A percentile compares a stretch with the other conserved stretches of the same genome.
These are phyloP conservation scores for Hafferia zeledoni DNA, from an alignment of 2,797 vertebrate species.

Conservation along the genomic window DNA sequence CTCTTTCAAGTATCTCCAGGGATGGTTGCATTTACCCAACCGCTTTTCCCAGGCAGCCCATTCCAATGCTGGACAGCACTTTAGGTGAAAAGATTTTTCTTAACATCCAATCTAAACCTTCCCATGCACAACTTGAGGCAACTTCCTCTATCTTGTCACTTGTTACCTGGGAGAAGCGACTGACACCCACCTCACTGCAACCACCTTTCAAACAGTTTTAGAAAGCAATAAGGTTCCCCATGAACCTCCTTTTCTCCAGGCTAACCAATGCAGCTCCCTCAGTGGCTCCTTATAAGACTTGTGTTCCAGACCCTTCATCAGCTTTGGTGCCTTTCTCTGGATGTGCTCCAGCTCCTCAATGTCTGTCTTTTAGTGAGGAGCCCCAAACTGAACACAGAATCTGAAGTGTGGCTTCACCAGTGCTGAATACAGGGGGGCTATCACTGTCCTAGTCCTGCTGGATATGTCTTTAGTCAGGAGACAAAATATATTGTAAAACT, in stretches of 20 bases:
- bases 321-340: background rate
- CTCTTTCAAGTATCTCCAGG: background rate
- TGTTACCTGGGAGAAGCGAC: background rate
- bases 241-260: background rate
- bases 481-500: background rate
- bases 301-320: background rate
- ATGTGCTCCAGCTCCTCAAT: fast-evolving
- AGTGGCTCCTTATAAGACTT: background rate
- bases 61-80: background rate
- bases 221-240: fast-evolving
- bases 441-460: background rate
- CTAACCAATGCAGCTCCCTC: background rate
- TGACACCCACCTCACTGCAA: background rate
- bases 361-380: background rate
- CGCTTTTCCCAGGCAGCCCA: background rate
- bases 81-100: background rate
- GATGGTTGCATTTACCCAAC: background rate
- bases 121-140: background rate
- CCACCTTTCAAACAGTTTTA: background rate
- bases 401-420: background rate
- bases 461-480: background rate
- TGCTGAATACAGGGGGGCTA: background rate
- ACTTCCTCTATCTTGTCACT: background rate
- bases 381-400: background rate
- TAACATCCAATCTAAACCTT: background rate